Evolutionary conservation across 2,888 invertebrate species (phyloP), one percentile per base, ranked within the genome.

Genomic region (Ypsolopha sequella): DNA sequence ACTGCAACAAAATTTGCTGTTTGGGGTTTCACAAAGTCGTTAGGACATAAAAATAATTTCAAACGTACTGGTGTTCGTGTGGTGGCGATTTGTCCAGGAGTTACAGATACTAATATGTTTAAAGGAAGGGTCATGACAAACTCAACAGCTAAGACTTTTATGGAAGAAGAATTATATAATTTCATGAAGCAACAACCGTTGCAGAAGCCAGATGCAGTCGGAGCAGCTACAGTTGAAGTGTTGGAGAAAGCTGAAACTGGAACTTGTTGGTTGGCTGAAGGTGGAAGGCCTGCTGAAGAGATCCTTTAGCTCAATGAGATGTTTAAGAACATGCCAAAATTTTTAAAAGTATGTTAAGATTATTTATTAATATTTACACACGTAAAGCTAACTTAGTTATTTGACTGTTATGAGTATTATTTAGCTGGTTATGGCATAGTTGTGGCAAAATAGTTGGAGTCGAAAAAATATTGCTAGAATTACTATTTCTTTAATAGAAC

Each of bases 1-100:
- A 78, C 79, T 4, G 87, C 88, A 1, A 87, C 89, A 1, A 89
- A 89, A 63, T 77, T 78, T 53, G 87, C 82, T 13, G 80, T 89
- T 1, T 62, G 85, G 36, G 88, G 87, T 6, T 70, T 88, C 51
- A 76, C 79, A 35, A 74, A 74, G 51, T 77, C 82, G 0, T 54
- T 85, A 65, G 66, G 88, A 51, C 61, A 77, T 59, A 63, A 62
- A 56, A 66, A 66, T 48, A 82, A 86, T 53, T 80, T 64, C 53
- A 66, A 73, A 3, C 68, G 71, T 50, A 80, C 76, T 4, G 80
- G 82, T 1, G 85, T 89, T 0, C 73, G 82, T 50, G 74, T 87
- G 33, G 62, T 87, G 41, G 77, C 73, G 0, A 60, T 88, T 41
- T 88, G 88, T 56, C 87, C 88, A 1, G 87, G 88, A 9, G 70